Evolutionary conservation across 1,140 invertebrate species (phyloP).

Genomic region (Dendroctonus valens): DNA sequence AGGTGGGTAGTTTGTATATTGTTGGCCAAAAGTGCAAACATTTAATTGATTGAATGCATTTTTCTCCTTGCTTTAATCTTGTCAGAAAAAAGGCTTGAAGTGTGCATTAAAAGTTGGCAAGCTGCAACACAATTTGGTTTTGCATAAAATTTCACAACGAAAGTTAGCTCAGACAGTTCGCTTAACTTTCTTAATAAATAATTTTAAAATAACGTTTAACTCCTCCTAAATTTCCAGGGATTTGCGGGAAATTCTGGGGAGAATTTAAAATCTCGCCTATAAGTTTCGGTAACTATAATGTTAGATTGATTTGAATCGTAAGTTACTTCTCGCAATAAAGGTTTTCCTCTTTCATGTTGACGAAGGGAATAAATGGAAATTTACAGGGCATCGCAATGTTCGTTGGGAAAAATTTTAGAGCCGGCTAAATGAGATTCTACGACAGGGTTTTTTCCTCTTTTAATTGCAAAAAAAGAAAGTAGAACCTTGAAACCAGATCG

Average conservation of each 20-base stretch:
- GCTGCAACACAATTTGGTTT: slow-evolving; percentile 8
- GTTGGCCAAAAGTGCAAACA: no score
- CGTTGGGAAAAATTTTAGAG: slow-evolving; percentile 14
- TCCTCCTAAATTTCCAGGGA: slow-evolving; percentile 5
- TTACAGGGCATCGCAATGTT: slow-evolving; percentile 10
- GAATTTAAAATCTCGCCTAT: slow-evolving; percentile 11
- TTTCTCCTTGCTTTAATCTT: neutral
- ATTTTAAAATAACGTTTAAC: slow-evolving; percentile 19
- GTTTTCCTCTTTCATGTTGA: slow-evolving; percentile 23
- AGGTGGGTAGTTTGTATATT: no score
- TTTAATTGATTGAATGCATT: neutral
- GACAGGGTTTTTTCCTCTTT: slow-evolving; percentile 9
- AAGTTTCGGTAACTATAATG: slow-evolving; percentile 15
- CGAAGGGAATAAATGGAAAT: slow-evolving; percentile 20
- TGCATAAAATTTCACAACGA: slow-evolving; percentile 4
- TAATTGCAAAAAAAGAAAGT: slow-evolving; percentile 7
- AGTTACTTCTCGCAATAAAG: slow-evolving; percentile 4
- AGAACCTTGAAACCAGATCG: slow-evolving; percentile 3
- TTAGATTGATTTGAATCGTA: slow-evolving; percentile 20
- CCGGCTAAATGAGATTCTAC: slow-evolving; percentile 14
- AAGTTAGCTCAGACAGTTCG: slow-evolving; percentile 6
- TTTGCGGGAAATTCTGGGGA: slow-evolving; percentile 6
- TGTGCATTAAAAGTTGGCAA: slow-evolving; percentile 7
- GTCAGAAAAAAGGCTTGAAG: neutral
- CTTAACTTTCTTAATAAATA: slow-evolving; percentile 15